Evolutionary conservation across 2,797 vertebrate genomes (phyloP).

Genomic region (Enteromius fasciolatus): DNA sequence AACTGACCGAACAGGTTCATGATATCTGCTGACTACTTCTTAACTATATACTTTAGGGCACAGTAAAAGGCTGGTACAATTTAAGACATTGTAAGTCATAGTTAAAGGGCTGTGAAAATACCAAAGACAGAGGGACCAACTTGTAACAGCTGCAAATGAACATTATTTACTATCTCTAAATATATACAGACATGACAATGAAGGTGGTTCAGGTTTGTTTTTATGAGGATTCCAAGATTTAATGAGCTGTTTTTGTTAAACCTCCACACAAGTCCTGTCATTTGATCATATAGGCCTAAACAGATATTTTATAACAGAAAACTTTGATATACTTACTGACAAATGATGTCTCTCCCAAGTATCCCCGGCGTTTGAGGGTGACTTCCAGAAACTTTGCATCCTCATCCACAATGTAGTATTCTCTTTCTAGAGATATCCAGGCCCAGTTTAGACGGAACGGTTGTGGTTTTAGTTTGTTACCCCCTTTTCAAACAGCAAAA

Average conservation of each 20-base stretch:
- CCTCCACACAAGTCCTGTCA: neutral
- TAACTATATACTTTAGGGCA: neutral
- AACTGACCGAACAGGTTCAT: conserved; percentile 5
- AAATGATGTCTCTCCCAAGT: conserved; percentile 85
- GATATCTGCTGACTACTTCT: neutral
- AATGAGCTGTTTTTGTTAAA: conserved; percentile 1
- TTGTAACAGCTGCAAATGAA: conserved; percentile 26
- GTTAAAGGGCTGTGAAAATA: conserved; percentile 44
- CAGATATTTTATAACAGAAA: neutral
- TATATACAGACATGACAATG: neutral
- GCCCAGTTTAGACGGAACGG: conserved; percentile 87
- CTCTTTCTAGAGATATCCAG: conserved; percentile 88
- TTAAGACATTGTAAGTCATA: conserved; percentile 17
- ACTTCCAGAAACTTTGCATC: conserved; percentile 83
- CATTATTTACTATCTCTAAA: neutral
- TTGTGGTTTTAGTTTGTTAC: conserved; percentile 83
- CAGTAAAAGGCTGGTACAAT: conserved; percentile 28
- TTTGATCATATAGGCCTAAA: neutral
- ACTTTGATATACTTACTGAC: conserved; percentile 80
- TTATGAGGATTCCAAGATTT: neutral
- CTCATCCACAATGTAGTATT: conserved; percentile 83
- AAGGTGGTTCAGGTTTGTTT: neutral
- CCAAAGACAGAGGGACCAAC: conserved; percentile 9
- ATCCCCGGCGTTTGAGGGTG: conserved; percentile 81
- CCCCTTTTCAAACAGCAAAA: conserved; percentile 70